Evolutionary conservation across 30 jellyfish, hydroid and myxozoan species (phyloP).

Genomic region (Clytia hemisphaerica): DNA sequence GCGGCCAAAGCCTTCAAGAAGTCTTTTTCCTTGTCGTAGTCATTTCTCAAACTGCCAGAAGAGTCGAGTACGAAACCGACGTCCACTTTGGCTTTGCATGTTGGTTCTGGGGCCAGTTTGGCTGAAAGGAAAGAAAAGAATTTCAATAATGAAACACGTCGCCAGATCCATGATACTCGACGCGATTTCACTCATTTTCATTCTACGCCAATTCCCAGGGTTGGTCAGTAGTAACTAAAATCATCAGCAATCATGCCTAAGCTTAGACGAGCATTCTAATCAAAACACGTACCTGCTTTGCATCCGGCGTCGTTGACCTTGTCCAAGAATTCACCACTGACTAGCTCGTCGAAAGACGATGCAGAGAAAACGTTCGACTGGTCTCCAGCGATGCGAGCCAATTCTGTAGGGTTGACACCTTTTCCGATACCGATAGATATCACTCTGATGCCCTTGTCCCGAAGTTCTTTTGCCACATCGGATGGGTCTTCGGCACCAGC

Average conservation of each 20-base stretch:
- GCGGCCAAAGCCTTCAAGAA: conserved; percentile 46
- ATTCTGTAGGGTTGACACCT: conserved; percentile 48
- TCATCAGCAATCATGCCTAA: too few relatives aligned
- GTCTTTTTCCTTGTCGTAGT: conserved; percentile 49
- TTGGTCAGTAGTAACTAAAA: too few relatives aligned
- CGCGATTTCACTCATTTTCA: too few relatives aligned
- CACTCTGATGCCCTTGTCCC: conserved; percentile 39
- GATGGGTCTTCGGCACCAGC: conserved; percentile 74
- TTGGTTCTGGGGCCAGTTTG: too few relatives aligned
- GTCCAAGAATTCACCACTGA: too few relatives aligned
- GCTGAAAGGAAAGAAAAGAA: too few relatives aligned
- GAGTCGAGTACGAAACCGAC: conserved; percentile 61
- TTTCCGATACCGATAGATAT: conserved; percentile 70
- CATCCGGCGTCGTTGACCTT: too few relatives aligned
- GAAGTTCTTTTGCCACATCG: conserved; percentile 51
- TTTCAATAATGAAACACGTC: too few relatives aligned
- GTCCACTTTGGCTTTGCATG: conserved; percentile 63
- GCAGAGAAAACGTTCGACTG: conserved; percentile 12
- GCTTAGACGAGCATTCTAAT: too few relatives aligned
- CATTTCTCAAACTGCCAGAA: conserved; percentile 53
- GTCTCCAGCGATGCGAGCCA: conserved; percentile 59
- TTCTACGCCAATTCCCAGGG: too few relatives aligned
- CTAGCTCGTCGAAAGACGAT: conserved; percentile 30
- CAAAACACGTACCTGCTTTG: too few relatives aligned
- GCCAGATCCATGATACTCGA: conserved; percentile 26